Evolutionary conservation across 2,797 vertebrate species (phyloP), one percentile per base, ranked within the genome.

Genomic region (Ambastaia sidthimunki): DNA sequence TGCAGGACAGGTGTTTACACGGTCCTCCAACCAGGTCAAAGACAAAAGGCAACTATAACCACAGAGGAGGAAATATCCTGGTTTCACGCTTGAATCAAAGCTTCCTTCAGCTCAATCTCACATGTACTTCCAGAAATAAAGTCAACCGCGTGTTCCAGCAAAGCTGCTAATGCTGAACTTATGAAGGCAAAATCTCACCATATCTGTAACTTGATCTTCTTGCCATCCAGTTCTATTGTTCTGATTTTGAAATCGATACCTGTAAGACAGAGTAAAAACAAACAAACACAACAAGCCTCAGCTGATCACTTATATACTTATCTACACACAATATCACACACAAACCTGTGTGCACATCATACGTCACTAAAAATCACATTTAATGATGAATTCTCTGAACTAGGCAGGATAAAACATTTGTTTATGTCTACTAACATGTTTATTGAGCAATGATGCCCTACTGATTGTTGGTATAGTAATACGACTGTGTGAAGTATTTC

Each of bases 171-270:
- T 19, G 19, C 41, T 76, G 47, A 75, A 63, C 16, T 23, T 41
- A 23, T 62, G 25, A 6, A 23, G 16, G n/a, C 34, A 50, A 59
- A 34, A 62, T 87, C 95, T 94, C 88, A 98, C 98, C 98, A 98
- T 91, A 98, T 98, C 89, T 99, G 98, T 77, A 99, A 93, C 74
- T 99, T 99, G 82, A 99, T 99, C 83, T 97, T 96, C 93, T 98
- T 99, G 72, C 97, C 97, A 71, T 98, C 97, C 0, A 99, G 96
- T 85, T 99, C 97, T 91, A 99, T 98, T 3, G 98, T 98, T 84
- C 97, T 91, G 59, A 99, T 99, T 92, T 99, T 99, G 91, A 99
- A 99, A 86, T 98, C 98, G 79, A 99, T 98, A 80, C 97, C 97
- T 99, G 81, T 2, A 83, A 59, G 77, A 82, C 71, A 88, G 60